Evolutionary conservation across 2,888 invertebrate species (phyloP).

Genomic region (Heterodera filipjevi): DNA sequence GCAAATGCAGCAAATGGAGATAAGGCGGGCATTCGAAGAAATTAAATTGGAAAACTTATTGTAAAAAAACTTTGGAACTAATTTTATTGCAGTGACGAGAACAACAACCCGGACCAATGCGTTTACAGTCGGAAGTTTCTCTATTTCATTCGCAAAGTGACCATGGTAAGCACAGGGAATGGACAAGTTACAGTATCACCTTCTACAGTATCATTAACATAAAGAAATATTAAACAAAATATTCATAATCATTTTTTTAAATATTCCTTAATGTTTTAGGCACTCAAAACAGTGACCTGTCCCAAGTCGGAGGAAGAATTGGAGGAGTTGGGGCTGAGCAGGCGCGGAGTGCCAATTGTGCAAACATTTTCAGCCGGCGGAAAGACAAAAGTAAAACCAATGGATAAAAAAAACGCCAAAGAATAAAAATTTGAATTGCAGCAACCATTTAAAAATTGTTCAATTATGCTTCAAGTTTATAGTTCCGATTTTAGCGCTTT

Average conservation of each 20-base stretch:
- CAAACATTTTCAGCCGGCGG: slow-evolving; percentile 4
- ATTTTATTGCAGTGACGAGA: slow-evolving; percentile 15
- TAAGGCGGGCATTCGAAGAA: not conserved
- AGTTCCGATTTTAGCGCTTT: slow-evolving; percentile 26
- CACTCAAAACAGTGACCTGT: slow-evolving; percentile 26
- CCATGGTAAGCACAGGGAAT: not conserved
- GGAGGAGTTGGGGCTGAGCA: slow-evolving; percentile 28
- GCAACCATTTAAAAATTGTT: not conserved
- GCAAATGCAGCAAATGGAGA: slow-evolving; percentile 11
- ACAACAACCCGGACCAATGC: slow-evolving; percentile 4
- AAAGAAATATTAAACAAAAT: no score
- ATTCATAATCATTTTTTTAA: not conserved
- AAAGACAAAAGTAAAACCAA: not conserved
- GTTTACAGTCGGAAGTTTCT: slow-evolving; percentile 22
- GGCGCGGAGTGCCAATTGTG: slow-evolving; percentile 30
- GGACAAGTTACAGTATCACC: no score
- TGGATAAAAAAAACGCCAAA: not conserved
- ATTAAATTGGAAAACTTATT: not conserved
- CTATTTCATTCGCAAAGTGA: slow-evolving; percentile 14
- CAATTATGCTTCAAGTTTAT: no score
- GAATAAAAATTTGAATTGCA: no score
- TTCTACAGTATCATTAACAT: not conserved
- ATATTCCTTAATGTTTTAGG: slow-evolving; percentile 23
- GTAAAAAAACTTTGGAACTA: not conserved
- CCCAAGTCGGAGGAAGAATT: slow-evolving; percentile 32